Percentiles rank a stretch among this genome's conserved stretches.
Conservation (phyloP, 1,140 invertebrate genomes). For the Papilio polyxenes region DNA sequence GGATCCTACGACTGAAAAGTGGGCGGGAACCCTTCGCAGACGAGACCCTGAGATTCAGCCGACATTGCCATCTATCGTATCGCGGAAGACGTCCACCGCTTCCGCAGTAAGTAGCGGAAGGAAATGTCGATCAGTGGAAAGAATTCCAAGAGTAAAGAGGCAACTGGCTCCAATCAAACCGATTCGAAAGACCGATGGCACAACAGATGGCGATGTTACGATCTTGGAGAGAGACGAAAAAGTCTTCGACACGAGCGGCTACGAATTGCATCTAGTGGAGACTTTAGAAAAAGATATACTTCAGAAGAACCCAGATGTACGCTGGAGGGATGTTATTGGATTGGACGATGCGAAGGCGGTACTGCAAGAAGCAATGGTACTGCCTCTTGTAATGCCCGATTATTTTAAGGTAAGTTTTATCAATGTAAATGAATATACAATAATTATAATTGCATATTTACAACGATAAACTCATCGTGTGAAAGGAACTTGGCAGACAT, state of each 20-base stretch:
- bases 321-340: slow-evolving; percentile 98
- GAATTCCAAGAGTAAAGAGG: slow-evolving; percentile 67
- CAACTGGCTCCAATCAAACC: slow-evolving; percentile 72
- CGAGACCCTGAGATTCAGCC: slow-evolving; percentile 85
- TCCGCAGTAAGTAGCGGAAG: slow-evolving; percentile 68
- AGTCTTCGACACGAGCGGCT: slow-evolving; percentile 87
- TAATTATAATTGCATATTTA: too few species aligned
- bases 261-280: slow-evolving; percentile 90
- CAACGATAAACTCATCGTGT: too few species aligned
- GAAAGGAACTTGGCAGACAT: too few species aligned
- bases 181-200: slow-evolving; percentile 63
- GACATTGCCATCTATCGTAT: slow-evolving; percentile 82
- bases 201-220: slow-evolving; percentile 65
- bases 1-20: slow-evolving; percentile 80
- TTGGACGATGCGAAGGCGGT: slow-evolving; percentile 96
- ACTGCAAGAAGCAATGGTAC: slow-evolving; percentile 97
- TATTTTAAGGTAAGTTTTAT: slow-evolving; percentile 90
- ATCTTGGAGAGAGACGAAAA: slow-evolving; percentile 81
- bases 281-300: slow-evolving; percentile 96
- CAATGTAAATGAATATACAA: background rate
- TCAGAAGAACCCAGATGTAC: slow-evolving; percentile 97
- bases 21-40: slow-evolving; percentile 83
- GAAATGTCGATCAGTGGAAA: slow-evolving; percentile 81
- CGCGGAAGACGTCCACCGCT: slow-evolving; percentile 68
- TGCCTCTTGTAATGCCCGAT: slow-evolving; percentile 98